phyloP scores from a whole-genome alignment of 2,797 vertebrate species.

The Phoebastria nigripes region DNA sequence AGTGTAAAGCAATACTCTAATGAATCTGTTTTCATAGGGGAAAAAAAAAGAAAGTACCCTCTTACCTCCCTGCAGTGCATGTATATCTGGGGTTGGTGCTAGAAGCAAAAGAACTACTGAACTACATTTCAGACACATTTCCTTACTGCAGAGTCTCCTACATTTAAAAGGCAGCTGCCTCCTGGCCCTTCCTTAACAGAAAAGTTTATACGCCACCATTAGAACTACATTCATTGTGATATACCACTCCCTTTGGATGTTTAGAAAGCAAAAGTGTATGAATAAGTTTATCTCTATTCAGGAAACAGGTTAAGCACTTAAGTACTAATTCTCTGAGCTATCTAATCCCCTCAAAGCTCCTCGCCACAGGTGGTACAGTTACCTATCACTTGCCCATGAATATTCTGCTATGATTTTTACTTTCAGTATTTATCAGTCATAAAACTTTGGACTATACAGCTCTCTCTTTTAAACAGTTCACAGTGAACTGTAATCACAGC shows the following conservation, averaged over 20 bases:
- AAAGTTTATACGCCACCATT: not conserved
- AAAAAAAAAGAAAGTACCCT: not conserved
- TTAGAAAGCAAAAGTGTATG: not conserved
- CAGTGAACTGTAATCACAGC: not conserved
- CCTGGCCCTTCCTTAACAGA: not conserved
- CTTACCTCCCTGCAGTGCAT: not conserved
- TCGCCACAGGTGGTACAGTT: not conserved
- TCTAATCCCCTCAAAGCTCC: not conserved
- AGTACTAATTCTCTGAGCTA: not conserved
- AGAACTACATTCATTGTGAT: not conserved
- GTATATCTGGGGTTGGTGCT: not conserved
- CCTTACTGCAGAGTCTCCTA: not conserved
- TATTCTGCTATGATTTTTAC: not conserved
- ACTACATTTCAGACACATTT: not conserved
- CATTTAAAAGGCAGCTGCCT: not conserved
- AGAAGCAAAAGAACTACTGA: not conserved
- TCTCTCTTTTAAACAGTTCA: not conserved
- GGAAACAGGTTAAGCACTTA: not conserved
- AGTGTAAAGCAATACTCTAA: not conserved
- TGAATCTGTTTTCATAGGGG: rapidly evolving
- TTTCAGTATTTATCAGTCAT: not conserved
- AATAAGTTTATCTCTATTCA: not conserved
- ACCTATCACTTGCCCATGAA: not conserved
- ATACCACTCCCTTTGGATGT: not conserved
- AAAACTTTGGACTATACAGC: not conserved